Evolutionary conservation across 2,113 vertebrate genomes (phyloP), one percentile per base, ranked within the genome.

Genomic region (Ameiurus melas): DNA sequence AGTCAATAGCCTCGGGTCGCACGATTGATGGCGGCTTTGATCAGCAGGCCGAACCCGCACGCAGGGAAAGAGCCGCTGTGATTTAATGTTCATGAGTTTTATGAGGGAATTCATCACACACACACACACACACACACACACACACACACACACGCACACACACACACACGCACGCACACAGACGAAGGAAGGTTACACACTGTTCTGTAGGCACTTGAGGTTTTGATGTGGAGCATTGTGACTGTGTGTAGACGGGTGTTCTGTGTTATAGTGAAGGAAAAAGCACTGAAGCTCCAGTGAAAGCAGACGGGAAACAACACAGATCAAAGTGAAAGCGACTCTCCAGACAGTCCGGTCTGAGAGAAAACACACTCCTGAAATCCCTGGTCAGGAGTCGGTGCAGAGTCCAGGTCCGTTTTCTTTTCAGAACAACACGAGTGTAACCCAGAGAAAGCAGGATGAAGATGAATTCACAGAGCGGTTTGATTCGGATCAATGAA

Each of bases 51-150:
- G 60, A 88, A 88, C 80, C 86, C 60, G n/a, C 81, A 73, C 81
- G 22, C 87, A 27, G 81, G 30, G 58, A 84, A 87, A 84, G 43
- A 57, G 30, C 27, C 60, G 16, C 82, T 43, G 33, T 88, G 83
- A 88, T 88, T 88, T 88, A 88, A 85, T 85, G 83, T 88, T 84
- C 71, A 88, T 1, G 2, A 19, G 30, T n/a, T 79, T 88, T 88
- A 88, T 88, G 82, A 75, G n/a, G 16, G 47, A 57, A 57, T 83
- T 83, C n/a, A 85, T 88, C 55, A 25, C 66, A 10, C 80, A 53
- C 78, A 64, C 36, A 83, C 81, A 64, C 62, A 68, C 82, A 55
- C 14, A 58, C 78, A 81, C 79, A 82, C 78, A 82, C 33, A 86
- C 3, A 58, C 78, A 81, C 79, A 82, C 78, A 82, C 33, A 86